A percentile compares a stretch with the other conserved stretches of the same genome.
These are phyloP conservation scores for Hippocampus guttulatus DNA, from an alignment of 2,113 vertebrate species.

Conservation along the genomic window DNA sequence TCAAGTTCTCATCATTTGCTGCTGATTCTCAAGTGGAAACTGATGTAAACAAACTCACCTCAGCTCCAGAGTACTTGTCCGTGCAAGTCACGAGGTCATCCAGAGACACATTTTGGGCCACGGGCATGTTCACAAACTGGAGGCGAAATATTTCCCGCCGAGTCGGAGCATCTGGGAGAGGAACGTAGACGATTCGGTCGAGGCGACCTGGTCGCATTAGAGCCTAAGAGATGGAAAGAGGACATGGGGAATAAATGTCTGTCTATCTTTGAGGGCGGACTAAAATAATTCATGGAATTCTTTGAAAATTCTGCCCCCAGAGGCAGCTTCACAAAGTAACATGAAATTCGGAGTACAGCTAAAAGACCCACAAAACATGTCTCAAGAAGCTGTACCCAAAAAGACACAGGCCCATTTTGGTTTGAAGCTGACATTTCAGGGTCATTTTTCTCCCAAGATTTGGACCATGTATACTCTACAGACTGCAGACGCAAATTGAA, in stretches of 20 bases:
- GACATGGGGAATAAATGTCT: not conserved
- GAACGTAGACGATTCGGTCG: slow-evolving; percentile 90
- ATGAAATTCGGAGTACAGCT: not conserved
- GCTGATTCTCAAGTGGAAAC: not conserved
- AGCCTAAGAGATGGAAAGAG: slow-evolving; percentile 70
- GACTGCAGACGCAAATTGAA: too few species aligned
- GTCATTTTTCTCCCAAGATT: too few species aligned
- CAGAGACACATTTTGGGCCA: slow-evolving; percentile 73
- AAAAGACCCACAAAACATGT: not conserved
- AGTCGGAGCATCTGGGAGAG: slow-evolving; percentile 84
- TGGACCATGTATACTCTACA: too few species aligned
- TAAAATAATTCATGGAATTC: not conserved
- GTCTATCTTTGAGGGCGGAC: not conserved
- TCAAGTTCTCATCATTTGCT: not conserved
- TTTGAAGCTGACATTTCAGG: too few species aligned
- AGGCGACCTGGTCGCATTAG: slow-evolving; percentile 94
- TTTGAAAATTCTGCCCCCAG: not conserved
- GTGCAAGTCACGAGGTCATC: slow-evolving; percentile 78
- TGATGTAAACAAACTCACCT: slow-evolving; percentile 73
- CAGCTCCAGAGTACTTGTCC: slow-evolving; percentile 87
- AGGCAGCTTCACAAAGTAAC: not conserved
- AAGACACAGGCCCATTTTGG: too few species aligned
- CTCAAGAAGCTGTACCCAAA: not conserved
- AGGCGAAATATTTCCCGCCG: slow-evolving; percentile 83
- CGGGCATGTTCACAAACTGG: slow-evolving; percentile 82